These are phyloP conservation scores for Galendromus occidentalis DNA, from an alignment of 1,140 invertebrate species.

Conservation along the genomic window DNA sequence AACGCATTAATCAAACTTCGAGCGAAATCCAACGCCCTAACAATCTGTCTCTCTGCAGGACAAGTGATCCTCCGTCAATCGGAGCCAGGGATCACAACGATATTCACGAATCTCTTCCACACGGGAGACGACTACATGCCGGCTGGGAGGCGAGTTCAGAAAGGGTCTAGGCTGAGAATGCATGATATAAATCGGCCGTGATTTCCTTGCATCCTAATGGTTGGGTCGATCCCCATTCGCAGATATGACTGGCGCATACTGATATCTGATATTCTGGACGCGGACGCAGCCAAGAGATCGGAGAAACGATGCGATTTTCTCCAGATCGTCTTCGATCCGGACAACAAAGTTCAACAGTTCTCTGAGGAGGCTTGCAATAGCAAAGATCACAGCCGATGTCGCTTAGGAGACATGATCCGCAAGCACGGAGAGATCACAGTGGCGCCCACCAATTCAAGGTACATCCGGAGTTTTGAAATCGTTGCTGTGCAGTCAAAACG, in stretches of 20 bases:
- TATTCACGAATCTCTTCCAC: slow-evolving; percentile 42
- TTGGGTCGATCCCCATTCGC: too few species aligned
- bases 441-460: slow-evolving; percentile 22
- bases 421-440: slow-evolving; percentile 45
- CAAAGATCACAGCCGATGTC: slow-evolving; percentile 26
- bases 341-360: slow-evolving; percentile 35
- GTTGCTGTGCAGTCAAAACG: too few species aligned
- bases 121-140: slow-evolving; percentile 26
- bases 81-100: slow-evolving; percentile 42
- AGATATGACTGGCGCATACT: slow-evolving; percentile 67
- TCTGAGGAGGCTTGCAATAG: slow-evolving; percentile 28
- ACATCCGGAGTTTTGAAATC: slow-evolving; percentile 5
- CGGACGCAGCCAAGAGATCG: slow-evolving; percentile 15
- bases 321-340: slow-evolving; percentile 62
- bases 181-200: too few species aligned
- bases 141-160: slow-evolving; percentile 22
- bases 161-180: too few species aligned
- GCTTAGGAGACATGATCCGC: slow-evolving; percentile 53
- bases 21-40: too few species aligned
- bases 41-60: not conserved
- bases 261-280: slow-evolving; percentile 65
- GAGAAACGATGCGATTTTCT: slow-evolving; percentile 52
- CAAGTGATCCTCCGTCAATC: slow-evolving; percentile 24
- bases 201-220: too few species aligned
- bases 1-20: too few species aligned